Evolutionary conservation across 2,797 vertebrate genomes (phyloP).

Genomic region (Phaenicophaeus curvirostris): DNA sequence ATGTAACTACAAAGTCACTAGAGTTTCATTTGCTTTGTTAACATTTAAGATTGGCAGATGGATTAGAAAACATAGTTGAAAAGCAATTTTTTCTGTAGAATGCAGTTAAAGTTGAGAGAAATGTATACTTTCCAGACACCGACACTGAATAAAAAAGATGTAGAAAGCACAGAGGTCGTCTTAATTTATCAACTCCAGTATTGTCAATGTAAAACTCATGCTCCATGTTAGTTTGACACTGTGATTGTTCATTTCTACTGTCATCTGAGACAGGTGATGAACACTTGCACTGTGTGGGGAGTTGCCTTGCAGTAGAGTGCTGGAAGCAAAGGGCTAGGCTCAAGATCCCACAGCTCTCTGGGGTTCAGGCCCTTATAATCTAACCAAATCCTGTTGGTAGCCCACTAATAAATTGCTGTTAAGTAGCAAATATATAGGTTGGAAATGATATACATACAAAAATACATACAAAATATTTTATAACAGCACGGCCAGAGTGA

Average conservation of each 20-base stretch:
- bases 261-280: not conserved
- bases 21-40: slow-evolving; percentile 15
- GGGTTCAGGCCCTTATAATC: not conserved
- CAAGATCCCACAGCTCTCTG: not conserved
- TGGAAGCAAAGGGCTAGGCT: not conserved
- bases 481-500: not conserved
- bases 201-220: not conserved
- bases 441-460: not conserved
- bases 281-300: not conserved
- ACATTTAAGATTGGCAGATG: not conserved
- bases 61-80: not conserved
- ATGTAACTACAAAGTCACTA: not conserved
- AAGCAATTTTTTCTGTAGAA: not conserved
- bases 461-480: not conserved
- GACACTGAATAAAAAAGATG: not conserved
- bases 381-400: not conserved
- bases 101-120: not conserved
- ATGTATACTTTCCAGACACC: not conserved
- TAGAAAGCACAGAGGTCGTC: not conserved
- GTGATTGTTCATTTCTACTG: not conserved
- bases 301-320: not conserved
- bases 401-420: not conserved
- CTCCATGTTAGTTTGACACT: not conserved
- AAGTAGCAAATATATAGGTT: not conserved
- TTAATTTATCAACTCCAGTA: not conserved